Evolutionary conservation across 2,113 vertebrate species (phyloP), one percentile per base, ranked within the genome.

Genomic region (Chrysemys picta): DNA sequence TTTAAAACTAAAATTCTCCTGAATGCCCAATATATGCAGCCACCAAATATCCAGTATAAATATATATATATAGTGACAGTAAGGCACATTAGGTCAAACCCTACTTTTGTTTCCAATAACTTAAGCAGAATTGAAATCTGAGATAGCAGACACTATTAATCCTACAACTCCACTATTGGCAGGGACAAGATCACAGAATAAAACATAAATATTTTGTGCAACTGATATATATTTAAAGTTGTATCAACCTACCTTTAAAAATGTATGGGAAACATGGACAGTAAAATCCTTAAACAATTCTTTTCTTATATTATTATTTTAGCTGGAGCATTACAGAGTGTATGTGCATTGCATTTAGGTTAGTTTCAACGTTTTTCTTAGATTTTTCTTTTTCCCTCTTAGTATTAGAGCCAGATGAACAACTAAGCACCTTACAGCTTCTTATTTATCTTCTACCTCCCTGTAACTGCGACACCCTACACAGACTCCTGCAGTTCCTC

Each of bases 391-490:
- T 97, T 96, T 96, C 89, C 91, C 93, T 97, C 96, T 86, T 98
- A 99, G 99, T 99, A 97, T 97, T 99, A 98, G 99, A 99, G 85
- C 92, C 98, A 57, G 98, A 99, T 95, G 99, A 99, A 81, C 99
- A 99, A 97, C 97, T 98, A 95, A 98, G 96, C 82, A 98, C 98
- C 94, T 97, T 99, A 94, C 99, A 99, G 97, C 99, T 99, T 90
- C 99, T 99, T 96, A 98, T 99, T 93, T 99, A 99, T 98, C 98
- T 99, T 97, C 99, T 99, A 97, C 99, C 99, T 96, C 98, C 99
- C 87, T 99, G 99, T 97, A 99, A 99, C 98, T 99, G 99, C 49
- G 99, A 99, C 97, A 99, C 99, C 8, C 98, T 99, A 62, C 99
- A 99, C 95, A 98, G 99, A 53, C 98, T 99, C 92, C 98, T 99